Evolutionary conservation across 1,140 invertebrate genomes (phyloP).

Genomic region (Onthophagus taurus): DNA sequence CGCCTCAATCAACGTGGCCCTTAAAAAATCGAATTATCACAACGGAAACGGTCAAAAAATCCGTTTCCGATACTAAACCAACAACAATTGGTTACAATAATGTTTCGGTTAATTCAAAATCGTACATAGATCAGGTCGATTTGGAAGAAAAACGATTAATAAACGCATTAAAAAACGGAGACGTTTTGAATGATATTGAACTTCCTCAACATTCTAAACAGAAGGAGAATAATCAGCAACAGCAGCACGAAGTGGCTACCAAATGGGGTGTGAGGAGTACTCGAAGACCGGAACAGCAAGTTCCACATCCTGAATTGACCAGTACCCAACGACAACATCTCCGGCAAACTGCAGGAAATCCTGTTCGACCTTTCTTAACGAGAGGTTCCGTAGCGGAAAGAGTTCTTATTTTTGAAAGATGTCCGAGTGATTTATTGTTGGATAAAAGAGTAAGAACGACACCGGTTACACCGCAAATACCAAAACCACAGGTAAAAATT

Average conservation of each 20-base stretch:
- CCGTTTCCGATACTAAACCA: conserved; percentile 26
- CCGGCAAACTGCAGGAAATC: conserved; percentile 43
- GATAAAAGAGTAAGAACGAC: conserved; percentile 56
- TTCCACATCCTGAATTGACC: conserved; percentile 59
- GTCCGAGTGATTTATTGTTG: conserved; percentile 67
- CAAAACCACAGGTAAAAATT: conserved; percentile 56
- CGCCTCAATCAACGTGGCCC: conserved; percentile 48
- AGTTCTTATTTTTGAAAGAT: conserved; percentile 84
- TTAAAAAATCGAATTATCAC: conserved; percentile 50
- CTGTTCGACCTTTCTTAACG: conserved; percentile 77
- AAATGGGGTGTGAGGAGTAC: conserved; percentile 37
- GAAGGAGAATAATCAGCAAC: conserved; percentile 13
- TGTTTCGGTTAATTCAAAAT: conserved; percentile 10
- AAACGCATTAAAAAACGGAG: conserved; percentile 66
- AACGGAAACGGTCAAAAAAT: conserved; percentile 37
- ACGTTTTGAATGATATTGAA: conserved; percentile 51
- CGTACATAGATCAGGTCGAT: conserved; percentile 44
- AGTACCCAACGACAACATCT: conserved; percentile 55
- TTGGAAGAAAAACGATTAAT: conserved; percentile 70
- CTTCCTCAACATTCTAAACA: conserved; percentile 24
- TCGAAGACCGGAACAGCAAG: conserved; percentile 34
- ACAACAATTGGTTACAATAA: conserved; percentile 5
- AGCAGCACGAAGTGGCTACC: conserved; percentile 23
- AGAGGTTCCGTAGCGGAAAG: conserved; percentile 84
- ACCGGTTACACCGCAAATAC: conserved; percentile 43